A percentile compares a stretch with the other conserved stretches of the same genome.
These are phyloP conservation scores for Passerculus sandwichensis DNA, from an alignment of 2,797 vertebrate genomes.

Conservation along the genomic window DNA sequence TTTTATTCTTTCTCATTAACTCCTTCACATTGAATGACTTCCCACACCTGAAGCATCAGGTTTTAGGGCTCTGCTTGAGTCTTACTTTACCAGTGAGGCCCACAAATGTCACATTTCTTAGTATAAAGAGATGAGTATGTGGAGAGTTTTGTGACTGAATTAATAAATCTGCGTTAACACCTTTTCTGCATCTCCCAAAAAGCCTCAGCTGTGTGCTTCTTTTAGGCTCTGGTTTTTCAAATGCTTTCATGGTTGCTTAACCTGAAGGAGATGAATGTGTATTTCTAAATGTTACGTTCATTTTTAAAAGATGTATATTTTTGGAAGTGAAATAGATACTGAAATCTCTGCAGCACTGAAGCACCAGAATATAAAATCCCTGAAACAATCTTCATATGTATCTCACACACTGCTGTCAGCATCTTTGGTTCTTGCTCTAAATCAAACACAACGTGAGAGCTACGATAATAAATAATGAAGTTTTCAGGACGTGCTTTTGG, in stretches of 20 bases:
- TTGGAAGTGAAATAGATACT: background rate
- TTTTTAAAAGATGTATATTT: background rate
- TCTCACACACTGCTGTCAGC: background rate
- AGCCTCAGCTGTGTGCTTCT: background rate
- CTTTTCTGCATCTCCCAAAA: background rate
- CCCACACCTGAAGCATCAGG: background rate
- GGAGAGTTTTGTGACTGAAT: conserved; percentile 4
- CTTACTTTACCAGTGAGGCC: background rate
- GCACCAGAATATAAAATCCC: background rate
- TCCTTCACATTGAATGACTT: background rate
- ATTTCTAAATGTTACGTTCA: background rate
- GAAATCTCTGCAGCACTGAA: background rate
- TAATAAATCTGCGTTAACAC: conserved; percentile 11
- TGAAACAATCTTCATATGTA: background rate
- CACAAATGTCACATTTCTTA: conserved; percentile 8
- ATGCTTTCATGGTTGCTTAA: conserved; percentile 3
- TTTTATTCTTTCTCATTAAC: background rate
- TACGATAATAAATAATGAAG: background rate
- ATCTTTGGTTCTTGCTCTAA: background rate
- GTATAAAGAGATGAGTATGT: background rate
- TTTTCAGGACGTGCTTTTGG: background rate
- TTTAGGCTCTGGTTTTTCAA: background rate
- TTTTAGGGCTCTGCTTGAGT: background rate
- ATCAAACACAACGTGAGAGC: background rate
- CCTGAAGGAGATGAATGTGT: background rate